A percentile compares a stretch with the other conserved stretches of the same genome.
phyloP scores from a whole-genome alignment of 2,113 vertebrate genomes.

The Epinephelus moara region DNA sequence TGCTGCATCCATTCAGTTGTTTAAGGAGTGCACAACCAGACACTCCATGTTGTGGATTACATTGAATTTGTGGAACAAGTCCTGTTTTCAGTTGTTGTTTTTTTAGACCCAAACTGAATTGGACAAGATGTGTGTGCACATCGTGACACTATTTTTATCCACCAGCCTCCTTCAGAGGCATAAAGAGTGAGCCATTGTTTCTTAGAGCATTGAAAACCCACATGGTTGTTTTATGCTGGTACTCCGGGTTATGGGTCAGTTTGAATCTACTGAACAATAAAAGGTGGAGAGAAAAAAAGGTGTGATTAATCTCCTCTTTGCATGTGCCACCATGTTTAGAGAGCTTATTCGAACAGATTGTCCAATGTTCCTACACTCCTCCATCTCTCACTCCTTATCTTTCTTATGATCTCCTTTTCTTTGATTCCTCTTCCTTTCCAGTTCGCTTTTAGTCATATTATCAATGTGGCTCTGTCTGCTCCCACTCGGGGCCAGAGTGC shows the following conservation, averaged over 20 bases:
- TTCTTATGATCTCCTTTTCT: not conserved
- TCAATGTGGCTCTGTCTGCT: constrained; percentile 12
- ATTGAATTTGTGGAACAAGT: not conserved
- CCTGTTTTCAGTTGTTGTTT: not conserved
- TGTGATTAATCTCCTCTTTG: constrained; percentile 35
- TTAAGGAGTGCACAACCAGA: not conserved
- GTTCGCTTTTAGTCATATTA: constrained; percentile 1
- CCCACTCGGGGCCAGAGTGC: not conserved
- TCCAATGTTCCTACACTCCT: not conserved
- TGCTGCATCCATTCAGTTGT: not conserved
- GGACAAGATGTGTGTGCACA: constrained; percentile 26
- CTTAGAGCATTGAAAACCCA: constrained; percentile 39
- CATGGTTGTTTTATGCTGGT: constrained; percentile 9
- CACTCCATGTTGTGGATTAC: not conserved
- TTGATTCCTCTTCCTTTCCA: not conserved
- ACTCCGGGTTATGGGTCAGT: constrained; percentile 7
- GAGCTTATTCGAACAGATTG: constrained; percentile 12
- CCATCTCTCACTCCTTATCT: not conserved
- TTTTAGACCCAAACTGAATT: constrained; percentile 20
- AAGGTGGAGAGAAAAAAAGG: constrained; percentile 2
- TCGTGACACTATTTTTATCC: constrained; percentile 65
- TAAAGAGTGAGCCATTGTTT: constrained; percentile 52
- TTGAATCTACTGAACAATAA: constrained; percentile 28
- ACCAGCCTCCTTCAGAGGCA: constrained; percentile 43
- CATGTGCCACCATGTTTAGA: constrained; percentile 9